Conservation (phyloP, 2,113 vertebrate genomes). For the Dasypus novemcinctus region DNA sequence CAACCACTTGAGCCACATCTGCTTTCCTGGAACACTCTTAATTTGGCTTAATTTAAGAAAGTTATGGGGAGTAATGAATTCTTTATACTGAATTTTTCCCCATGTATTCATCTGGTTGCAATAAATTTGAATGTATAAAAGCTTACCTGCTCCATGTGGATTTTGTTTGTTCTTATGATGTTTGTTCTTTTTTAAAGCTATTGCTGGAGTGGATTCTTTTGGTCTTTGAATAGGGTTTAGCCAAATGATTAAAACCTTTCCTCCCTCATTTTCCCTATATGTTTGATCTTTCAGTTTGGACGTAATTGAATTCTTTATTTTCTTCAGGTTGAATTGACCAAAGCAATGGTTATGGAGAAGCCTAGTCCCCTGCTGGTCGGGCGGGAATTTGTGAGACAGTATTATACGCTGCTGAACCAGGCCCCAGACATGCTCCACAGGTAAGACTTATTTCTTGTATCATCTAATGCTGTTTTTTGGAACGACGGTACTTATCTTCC, state of each 20-base stretch:
- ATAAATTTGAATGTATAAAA: not conserved
- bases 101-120: not conserved
- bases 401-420: conserved; percentile 98
- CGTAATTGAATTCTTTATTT: not conserved
- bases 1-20: too few relatives aligned
- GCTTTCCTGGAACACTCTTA: not conserved
- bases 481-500: not conserved
- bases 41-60: not conserved
- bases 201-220: not conserved
- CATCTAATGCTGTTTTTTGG: not conserved
- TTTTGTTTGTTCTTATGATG: conserved; percentile 1
- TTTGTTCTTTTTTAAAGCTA: not conserved
- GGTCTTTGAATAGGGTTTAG: not conserved
- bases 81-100: not conserved
- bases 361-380: conserved; percentile 99
- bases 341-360: conserved; percentile 99
- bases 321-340: conserved; percentile 91
- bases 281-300: not conserved
- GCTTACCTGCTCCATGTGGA: not conserved
- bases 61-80: not conserved
- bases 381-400: conserved; percentile 99
- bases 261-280: not conserved
- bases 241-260: not conserved
- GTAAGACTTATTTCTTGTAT: conserved; percentile 78
- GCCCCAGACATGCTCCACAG: conserved; percentile 98